These are phyloP conservation scores for Ectemnius cavifrons DNA, from an alignment of 2,888 invertebrate genomes.

Conservation along the genomic window DNA sequence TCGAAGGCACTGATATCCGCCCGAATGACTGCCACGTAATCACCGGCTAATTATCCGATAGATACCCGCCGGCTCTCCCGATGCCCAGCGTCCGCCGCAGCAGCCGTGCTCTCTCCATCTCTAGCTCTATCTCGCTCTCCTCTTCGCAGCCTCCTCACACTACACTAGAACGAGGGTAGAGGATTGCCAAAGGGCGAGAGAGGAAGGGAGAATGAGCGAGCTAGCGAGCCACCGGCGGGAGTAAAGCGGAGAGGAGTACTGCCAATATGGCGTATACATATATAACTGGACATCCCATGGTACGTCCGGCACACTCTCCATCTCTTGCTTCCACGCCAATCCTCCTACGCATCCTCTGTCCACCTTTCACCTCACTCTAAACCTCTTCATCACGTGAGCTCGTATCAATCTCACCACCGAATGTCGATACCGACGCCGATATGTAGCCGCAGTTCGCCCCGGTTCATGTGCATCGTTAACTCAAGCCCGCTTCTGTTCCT, in stretches of 20 bases:
- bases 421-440: constrained; percentile 55
- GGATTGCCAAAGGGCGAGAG: constrained; percentile 54
- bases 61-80: constrained; percentile 71
- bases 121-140: background rate
- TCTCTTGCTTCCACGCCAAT: constrained; percentile 10
- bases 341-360: constrained; percentile 24
- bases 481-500: background rate
- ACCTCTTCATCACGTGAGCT: constrained; percentile 20
- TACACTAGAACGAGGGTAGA: constrained; percentile 31
- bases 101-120: constrained; percentile 51
- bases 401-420: constrained; percentile 54
- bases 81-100: constrained; percentile 64
- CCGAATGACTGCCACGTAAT: constrained; percentile 76
- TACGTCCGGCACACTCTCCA: constrained; percentile 36
- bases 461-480: constrained; percentile 3
- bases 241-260: constrained; percentile 58
- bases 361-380: constrained; percentile 13
- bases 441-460: constrained; percentile 30
- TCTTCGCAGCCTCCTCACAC: constrained; percentile 37
- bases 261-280: constrained; percentile 61
- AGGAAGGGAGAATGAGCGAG: constrained; percentile 39
- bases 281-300: constrained; percentile 49
- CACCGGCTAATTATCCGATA: constrained; percentile 77
- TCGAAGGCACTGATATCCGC: constrained; percentile 74
- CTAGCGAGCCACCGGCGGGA: constrained; percentile 42